A percentile compares a stretch with the other conserved stretches of the same genome.
These are phyloP conservation scores for Timema cristinae DNA, from an alignment of 2,888 invertebrate genomes.

Conservation along the genomic window DNA sequence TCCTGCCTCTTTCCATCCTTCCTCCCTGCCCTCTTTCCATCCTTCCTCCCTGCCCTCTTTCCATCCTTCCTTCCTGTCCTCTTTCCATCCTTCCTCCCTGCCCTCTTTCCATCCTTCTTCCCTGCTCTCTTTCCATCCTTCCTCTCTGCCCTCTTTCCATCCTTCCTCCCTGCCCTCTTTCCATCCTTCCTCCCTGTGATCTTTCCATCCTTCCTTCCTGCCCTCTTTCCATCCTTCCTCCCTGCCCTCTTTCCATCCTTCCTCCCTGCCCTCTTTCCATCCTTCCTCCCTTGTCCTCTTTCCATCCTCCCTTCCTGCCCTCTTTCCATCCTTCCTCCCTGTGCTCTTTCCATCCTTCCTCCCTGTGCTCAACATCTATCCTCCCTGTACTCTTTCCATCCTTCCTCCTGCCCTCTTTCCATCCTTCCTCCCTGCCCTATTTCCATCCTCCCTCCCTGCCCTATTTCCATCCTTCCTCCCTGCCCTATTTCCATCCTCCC, in stretches of 20 bases:
- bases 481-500: too few relatives aligned
- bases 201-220: not conserved
- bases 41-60: not conserved
- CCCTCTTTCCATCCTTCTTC: not conserved
- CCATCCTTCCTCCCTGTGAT: not conserved
- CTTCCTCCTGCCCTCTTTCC: too few relatives aligned
- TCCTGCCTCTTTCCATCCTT: not conserved
- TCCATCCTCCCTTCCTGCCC: not conserved
- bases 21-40: not conserved
- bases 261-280: not conserved
- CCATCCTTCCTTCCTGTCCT: not conserved
- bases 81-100: not conserved
- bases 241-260: not conserved
- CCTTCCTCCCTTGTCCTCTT: not conserved
- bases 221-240: not conserved
- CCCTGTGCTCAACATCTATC: too few relatives aligned
- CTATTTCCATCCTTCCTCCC: too few relatives aligned
- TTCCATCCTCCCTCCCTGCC: too few relatives aligned
- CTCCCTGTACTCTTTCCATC: too few relatives aligned
- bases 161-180: not conserved
- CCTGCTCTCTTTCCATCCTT: not conserved
- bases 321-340: slow-evolving; percentile 2
- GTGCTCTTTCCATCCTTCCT: too few relatives aligned
- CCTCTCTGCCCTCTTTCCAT: not conserved
- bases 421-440: too few relatives aligned